phyloP scores from a whole-genome alignment of 2,797 vertebrate genomes.

The Serranus cabrilla region DNA sequence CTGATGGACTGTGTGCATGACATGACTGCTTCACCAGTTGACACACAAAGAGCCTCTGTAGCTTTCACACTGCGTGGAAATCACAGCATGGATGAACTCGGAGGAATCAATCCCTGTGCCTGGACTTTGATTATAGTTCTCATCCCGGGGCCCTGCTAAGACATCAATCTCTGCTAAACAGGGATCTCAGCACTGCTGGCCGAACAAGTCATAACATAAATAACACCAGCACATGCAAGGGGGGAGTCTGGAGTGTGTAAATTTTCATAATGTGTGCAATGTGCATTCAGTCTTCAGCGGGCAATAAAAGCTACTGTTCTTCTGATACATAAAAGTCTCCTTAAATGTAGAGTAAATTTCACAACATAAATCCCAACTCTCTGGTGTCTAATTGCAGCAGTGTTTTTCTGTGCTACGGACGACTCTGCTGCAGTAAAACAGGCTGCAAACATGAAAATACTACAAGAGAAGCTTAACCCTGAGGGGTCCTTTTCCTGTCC shows the following conservation, averaged over 20 bases:
- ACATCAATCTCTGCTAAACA: constrained; percentile 56
- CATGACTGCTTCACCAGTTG: constrained; percentile 35
- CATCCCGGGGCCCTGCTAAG: constrained; percentile 33
- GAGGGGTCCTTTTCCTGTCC: constrained; percentile 17
- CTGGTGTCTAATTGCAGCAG: constrained; percentile 25
- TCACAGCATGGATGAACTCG: constrained; percentile 48
- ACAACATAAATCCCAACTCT: constrained; percentile 39
- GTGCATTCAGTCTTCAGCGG: constrained; percentile 34
- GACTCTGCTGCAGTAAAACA: constrained; percentile 24
- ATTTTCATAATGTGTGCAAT: constrained; percentile 40
- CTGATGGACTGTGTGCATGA: constrained; percentile 34
- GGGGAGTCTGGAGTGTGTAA: constrained; percentile 4
- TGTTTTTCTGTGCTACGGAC: constrained; percentile 16
- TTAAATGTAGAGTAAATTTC: constrained; percentile 43
- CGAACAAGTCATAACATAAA: constrained; percentile 51
- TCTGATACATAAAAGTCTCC: constrained; percentile 27
- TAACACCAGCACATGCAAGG: constrained; percentile 24
- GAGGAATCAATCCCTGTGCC: constrained; percentile 57
- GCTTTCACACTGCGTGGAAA: constrained; percentile 46
- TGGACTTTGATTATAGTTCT: constrained; percentile 59
- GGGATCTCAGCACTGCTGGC: constrained; percentile 31
- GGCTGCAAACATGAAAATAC: constrained; percentile 13
- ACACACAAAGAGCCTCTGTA: constrained; percentile 46
- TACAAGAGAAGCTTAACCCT: background rate
- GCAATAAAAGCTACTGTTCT: constrained; percentile 33